phyloP scores from a whole-genome alignment of 2,888 invertebrate genomes.

The Chymomyza caudatula region DNA sequence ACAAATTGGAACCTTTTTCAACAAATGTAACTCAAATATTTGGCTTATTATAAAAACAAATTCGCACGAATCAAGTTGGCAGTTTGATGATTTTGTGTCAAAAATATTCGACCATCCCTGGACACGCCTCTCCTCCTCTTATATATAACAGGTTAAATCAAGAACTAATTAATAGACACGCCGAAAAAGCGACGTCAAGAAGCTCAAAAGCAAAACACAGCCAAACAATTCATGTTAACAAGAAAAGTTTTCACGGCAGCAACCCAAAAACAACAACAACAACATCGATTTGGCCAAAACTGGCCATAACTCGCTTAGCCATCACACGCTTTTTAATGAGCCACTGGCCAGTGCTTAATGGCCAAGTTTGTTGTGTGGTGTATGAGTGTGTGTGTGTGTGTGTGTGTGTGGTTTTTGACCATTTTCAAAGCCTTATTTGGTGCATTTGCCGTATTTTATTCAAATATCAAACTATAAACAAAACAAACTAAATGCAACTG shows the following conservation, averaged over 20 bases:
- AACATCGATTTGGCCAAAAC: background rate
- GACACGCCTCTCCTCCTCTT: conserved; percentile 20
- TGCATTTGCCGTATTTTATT: conserved; percentile 49
- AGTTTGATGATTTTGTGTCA: no score
- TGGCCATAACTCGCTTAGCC: conserved; percentile 28
- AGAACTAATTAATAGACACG: conserved; percentile 36
- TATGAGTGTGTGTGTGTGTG: background rate
- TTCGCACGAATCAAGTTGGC: background rate
- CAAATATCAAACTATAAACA: conserved; percentile 56
- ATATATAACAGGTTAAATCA: conserved; percentile 27
- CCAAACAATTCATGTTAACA: conserved; percentile 17
- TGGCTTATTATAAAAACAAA: background rate
- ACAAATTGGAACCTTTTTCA: background rate
- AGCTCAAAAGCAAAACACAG: background rate
- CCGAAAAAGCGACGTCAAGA: background rate
- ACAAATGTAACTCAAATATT: no score
- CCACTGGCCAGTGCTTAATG: conserved; percentile 15
- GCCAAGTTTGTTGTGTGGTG: no score
- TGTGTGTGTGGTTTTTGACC: conserved; percentile 29
- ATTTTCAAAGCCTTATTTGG: conserved; percentile 23
- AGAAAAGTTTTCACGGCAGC: conserved; percentile 8
- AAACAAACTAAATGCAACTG: conserved; percentile 43
- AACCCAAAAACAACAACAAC: conserved; percentile 1
- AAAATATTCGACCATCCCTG: background rate
- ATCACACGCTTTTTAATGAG: conserved; percentile 47